phyloP scores from a whole-genome alignment of 2,797 vertebrate genomes.

The Bufotes viridis region DNA sequence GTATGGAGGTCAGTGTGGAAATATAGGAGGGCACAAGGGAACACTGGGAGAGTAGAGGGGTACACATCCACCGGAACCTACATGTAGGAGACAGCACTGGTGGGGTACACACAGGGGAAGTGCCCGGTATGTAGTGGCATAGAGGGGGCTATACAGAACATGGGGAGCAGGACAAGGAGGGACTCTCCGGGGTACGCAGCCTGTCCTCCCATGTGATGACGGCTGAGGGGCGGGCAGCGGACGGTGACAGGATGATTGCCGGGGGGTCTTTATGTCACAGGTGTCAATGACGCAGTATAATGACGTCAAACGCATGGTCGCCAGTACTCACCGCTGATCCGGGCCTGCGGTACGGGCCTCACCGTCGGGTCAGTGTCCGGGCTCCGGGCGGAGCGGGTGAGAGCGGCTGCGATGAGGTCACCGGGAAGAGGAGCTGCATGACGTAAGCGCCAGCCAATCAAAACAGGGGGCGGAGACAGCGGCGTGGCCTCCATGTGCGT shows the following conservation, averaged over 20 bases:
- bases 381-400: slow-evolving; percentile 52
- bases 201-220: too few relatives aligned
- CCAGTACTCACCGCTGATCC: slow-evolving; percentile 39
- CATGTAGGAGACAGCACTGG: too few relatives aligned
- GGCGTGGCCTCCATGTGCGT: neutral
- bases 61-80: too few relatives aligned
- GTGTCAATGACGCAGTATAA: slow-evolving; percentile 12
- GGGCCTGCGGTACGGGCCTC: slow-evolving; percentile 43
- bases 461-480: neutral
- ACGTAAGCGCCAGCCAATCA: slow-evolving; percentile 57
- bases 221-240: neutral
- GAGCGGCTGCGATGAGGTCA: slow-evolving; percentile 58
- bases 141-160: neutral
- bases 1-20: too few relatives aligned
- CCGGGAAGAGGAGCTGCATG: slow-evolving; percentile 51
- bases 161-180: too few relatives aligned
- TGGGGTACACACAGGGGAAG: neutral
- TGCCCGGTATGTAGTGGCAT: neutral
- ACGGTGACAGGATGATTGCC: neutral
- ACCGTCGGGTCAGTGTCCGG: slow-evolving; percentile 51
- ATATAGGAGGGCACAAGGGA: too few relatives aligned
- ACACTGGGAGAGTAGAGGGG: too few relatives aligned
- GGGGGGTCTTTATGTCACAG: slow-evolving; percentile 12
- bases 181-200: too few relatives aligned
- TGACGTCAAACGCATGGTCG: slow-evolving; percentile 28